Conservation (phyloP, 2,888 invertebrate genomes). For the Acleris holmiana region DNA sequence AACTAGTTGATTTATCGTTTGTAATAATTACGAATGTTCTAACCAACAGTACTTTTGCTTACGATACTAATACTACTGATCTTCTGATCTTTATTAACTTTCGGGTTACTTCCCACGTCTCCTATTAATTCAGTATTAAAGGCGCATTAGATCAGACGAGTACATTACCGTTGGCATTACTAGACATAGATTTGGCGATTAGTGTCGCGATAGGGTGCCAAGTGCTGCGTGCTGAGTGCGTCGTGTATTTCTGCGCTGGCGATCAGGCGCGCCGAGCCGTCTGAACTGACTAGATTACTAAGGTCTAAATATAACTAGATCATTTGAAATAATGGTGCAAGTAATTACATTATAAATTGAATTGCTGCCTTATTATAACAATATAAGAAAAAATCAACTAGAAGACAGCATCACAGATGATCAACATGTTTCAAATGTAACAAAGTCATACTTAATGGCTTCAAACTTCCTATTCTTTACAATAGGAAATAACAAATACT, state of each 20-base stretch:
- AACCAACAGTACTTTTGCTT: background rate
- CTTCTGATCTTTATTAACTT: too few species aligned
- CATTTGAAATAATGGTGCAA: background rate
- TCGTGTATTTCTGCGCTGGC: conserved; percentile 49
- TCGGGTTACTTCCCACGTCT: too few species aligned
- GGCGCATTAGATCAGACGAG: conserved; percentile 10
- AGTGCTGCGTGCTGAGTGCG: conserved; percentile 44
- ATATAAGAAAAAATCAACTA: background rate
- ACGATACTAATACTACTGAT: too few species aligned
- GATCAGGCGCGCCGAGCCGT: conserved; percentile 57
- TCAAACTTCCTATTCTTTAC: conserved; percentile 39
- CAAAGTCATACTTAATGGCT: background rate
- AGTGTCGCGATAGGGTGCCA: conserved; percentile 31
- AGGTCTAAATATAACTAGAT: conserved; percentile 28
- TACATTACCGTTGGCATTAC: conserved; percentile 31
- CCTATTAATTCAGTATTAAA: too few species aligned
- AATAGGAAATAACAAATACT: conserved; percentile 39
- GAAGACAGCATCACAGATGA: too few species aligned
- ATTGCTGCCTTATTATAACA: too few species aligned
- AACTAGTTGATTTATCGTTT: conserved; percentile 17
- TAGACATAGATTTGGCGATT: conserved; percentile 36
- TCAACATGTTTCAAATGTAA: background rate
- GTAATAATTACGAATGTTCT: background rate
- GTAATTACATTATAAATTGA: too few species aligned
- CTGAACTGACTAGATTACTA: conserved; percentile 47